phyloP scores from a whole-genome alignment of 2,797 vertebrate genomes.

The Esox lucius region DNA sequence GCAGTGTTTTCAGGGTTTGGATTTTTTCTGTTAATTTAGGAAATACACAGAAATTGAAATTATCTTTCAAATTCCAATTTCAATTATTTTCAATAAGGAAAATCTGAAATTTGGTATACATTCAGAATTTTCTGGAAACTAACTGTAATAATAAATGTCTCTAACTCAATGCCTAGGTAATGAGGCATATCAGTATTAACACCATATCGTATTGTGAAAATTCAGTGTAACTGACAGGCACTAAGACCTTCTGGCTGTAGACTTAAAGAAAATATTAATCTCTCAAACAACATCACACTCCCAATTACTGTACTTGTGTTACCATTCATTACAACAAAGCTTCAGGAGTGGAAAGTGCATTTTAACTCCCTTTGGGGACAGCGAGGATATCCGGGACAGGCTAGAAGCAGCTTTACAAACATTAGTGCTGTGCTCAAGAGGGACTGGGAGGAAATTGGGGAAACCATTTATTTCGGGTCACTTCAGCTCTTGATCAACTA shows the following conservation, averaged over 20 bases:
- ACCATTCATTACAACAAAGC: constrained; percentile 18
- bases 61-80: background rate
- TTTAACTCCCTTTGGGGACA: constrained; percentile 55
- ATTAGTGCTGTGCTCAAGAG: constrained; percentile 53
- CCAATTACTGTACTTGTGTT: constrained; percentile 51
- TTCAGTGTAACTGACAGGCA: constrained; percentile 48
- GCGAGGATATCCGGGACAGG: constrained; percentile 66
- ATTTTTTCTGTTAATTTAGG: background rate
- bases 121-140: background rate
- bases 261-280: constrained; percentile 45
- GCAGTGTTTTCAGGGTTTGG: background rate
- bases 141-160: background rate
- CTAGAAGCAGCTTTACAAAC: constrained; percentile 73
- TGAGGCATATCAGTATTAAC: background rate
- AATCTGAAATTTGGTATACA: background rate
- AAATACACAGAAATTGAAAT: background rate
- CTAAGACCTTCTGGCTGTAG: constrained; percentile 54
- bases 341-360: constrained; percentile 39
- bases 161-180: background rate
- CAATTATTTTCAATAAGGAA: background rate
- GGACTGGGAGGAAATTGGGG: constrained; percentile 31
- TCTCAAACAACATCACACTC: constrained; percentile 50
- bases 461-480: constrained; percentile 51
- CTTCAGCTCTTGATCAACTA: constrained; percentile 51
- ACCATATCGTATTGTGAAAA: constrained; percentile 7